Percentiles rank a stretch among this genome's conserved stretches.
Evolutionary conservation across 1,140 invertebrate species (phyloP).

Genomic region (Neodiprion lecontei): DNA sequence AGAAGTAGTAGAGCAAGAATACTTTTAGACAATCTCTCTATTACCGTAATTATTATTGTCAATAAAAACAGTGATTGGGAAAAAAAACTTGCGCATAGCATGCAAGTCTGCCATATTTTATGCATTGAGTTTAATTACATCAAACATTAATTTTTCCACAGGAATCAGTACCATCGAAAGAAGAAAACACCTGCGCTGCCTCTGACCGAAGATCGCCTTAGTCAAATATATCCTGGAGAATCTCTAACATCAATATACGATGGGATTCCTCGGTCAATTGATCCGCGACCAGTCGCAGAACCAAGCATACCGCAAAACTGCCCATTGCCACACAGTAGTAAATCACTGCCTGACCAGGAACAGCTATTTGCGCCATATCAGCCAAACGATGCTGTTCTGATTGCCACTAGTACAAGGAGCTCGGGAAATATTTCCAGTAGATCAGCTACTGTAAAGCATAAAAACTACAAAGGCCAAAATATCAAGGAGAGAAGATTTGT

Average conservation of each 20-base stretch:
- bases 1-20: too few relatives aligned
- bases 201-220: conserved; percentile 39
- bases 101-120: too few relatives aligned
- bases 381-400: conserved; percentile 33
- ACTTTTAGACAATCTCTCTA: too few relatives aligned
- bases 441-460: neutral
- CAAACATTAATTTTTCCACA: conserved; percentile 28
- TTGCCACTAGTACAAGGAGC: conserved; percentile 13
- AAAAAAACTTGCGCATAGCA: neutral
- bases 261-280: conserved; percentile 38
- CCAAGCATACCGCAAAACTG: conserved; percentile 37
- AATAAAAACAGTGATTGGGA: too few relatives aligned
- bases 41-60: too few relatives aligned
- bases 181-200: conserved; percentile 45
- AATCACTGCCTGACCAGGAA: conserved; percentile 11
- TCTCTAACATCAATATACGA: conserved; percentile 40
- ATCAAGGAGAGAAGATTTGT: conserved; percentile 33
- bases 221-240: conserved; percentile 40
- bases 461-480: conserved; percentile 48
- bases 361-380: conserved; percentile 37
- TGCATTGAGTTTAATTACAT: neutral
- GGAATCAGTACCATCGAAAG: conserved; percentile 46
- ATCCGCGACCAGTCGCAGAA: conserved; percentile 38
- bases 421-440: neutral
- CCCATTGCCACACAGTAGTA: conserved; percentile 2